Evolutionary conservation across 2,797 vertebrate genomes (phyloP).

Genomic region (Phylloscopus collybita): DNA sequence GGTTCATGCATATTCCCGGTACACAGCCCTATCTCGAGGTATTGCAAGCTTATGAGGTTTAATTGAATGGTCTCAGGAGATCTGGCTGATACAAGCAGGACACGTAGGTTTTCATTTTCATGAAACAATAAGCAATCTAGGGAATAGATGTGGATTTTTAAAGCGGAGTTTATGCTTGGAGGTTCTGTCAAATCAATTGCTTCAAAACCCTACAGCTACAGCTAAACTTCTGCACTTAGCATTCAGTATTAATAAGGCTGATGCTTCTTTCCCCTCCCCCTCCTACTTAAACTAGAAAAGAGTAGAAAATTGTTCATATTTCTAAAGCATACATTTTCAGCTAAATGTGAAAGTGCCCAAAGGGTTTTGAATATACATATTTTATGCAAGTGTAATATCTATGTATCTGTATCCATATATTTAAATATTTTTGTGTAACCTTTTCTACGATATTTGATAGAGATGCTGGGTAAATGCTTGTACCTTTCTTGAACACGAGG

Average conservation of each 20-base stretch:
- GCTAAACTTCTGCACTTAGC: slow-evolving; percentile 78
- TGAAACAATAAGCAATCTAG: slow-evolving; percentile 73
- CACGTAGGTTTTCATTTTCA: slow-evolving; percentile 62
- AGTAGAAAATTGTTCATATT: slow-evolving; percentile 70
- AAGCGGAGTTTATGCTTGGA: slow-evolving; percentile 71
- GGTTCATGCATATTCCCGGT: slow-evolving; percentile 33
- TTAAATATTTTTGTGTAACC: slow-evolving; percentile 76
- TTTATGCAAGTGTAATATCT: slow-evolving; percentile 72
- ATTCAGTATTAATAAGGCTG: slow-evolving; percentile 79
- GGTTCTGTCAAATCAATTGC: slow-evolving; percentile 81
- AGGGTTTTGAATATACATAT: slow-evolving; percentile 52
- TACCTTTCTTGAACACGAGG: slow-evolving; percentile 48
- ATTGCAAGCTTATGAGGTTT: slow-evolving; percentile 48
- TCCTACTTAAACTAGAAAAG: slow-evolving; percentile 64
- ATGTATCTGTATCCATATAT: slow-evolving; percentile 76
- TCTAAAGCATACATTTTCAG: slow-evolving; percentile 70
- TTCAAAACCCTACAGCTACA: slow-evolving; percentile 77
- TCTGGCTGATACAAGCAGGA: slow-evolving; percentile 55
- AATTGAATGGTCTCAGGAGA: slow-evolving; percentile 56
- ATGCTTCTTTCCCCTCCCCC: slow-evolving; percentile 71
- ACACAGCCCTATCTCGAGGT: slow-evolving; percentile 29
- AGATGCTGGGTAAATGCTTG: slow-evolving; percentile 63
- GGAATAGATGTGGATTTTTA: slow-evolving; percentile 74
- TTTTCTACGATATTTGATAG: slow-evolving; percentile 76
- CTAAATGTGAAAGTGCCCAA: slow-evolving; percentile 69